Evolutionary conservation across 2,797 vertebrate genomes (phyloP).

Genomic region (Tinamus major): DNA sequence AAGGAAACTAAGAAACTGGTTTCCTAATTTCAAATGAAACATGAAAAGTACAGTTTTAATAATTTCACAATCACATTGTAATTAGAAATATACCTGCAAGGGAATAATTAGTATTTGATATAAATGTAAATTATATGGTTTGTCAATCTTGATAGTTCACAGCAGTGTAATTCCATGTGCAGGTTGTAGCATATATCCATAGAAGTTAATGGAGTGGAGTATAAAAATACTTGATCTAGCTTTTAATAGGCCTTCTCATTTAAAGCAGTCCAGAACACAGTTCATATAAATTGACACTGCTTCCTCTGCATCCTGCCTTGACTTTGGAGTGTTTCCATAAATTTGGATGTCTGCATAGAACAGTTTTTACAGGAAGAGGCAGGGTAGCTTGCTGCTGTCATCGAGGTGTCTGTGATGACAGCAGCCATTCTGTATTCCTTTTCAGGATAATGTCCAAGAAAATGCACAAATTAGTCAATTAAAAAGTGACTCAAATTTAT

Average conservation of each 20-base stretch:
- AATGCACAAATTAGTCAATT: neutral
- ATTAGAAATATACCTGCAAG: neutral
- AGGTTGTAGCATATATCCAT: neutral
- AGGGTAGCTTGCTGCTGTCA: neutral
- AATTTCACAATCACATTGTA: neutral
- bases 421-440: neutral
- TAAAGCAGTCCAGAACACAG: neutral
- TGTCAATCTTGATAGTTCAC: neutral
- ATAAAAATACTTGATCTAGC: neutral
- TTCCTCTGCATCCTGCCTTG: neutral
- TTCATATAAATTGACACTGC: neutral
- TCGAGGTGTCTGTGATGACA: neutral
- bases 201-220: neutral
- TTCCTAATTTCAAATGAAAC: neutral
- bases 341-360: neutral
- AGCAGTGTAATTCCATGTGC: neutral
- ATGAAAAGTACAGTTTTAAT: neutral
- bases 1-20: neutral
- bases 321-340: neutral
- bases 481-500: neutral
- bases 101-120: neutral
- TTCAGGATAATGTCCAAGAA: neutral
- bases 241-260: neutral
- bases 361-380: neutral
- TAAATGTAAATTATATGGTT: neutral